Base-by-base conservation (phyloP, 1,140 invertebrate species). In the Heliconius congener region DNA sequence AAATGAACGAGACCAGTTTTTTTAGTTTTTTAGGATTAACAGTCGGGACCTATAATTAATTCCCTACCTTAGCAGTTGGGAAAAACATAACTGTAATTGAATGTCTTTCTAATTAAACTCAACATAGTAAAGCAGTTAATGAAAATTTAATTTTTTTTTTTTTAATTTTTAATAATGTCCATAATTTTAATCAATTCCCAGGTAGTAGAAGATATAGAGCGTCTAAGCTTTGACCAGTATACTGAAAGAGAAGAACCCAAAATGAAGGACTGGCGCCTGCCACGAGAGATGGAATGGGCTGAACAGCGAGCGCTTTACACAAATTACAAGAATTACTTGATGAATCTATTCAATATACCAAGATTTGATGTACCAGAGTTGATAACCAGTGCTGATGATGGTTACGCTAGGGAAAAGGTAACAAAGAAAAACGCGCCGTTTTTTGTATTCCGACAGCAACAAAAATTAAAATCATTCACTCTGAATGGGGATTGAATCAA, bases 151-250 rank as follows among this genome's bases (percentile, higher is more conserved):
- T 46, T 46, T 0, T 1, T 42, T 42, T 8, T 46, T 46, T 16
- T 0, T 5, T 39, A 34, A 34, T 9, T 39, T 1, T 55, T 72
- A 52, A 52, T 52, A 52, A 52, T 52, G 18, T 18, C 16, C 19
- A 52, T 52, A 52, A 6, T 52, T 52, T 8, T 19, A 19, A 19
- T 52, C 50, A 39, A 5, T 72, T 30, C 37, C 13, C 76, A 94
- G 93, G 93, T 94, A 0, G 95, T 98, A 1, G 97, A 98, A 89
- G 98, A 99, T 94, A 97, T 99, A 76, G 98, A 98, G 90, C 91
- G 96, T 72, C 94, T 99, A n/a, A 95, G 97, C 90, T 97, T 98
- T 85, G 96, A 97, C 23, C 85, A 90, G 76, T 96, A 95, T 83
- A 89, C 85, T 0, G 93, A 95, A 73, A 93, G 95, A 39, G 90